These are phyloP conservation scores for Rhadina sibilatrix DNA, from an alignment of 2,113 vertebrate genomes.

Conservation along the genomic window DNA sequence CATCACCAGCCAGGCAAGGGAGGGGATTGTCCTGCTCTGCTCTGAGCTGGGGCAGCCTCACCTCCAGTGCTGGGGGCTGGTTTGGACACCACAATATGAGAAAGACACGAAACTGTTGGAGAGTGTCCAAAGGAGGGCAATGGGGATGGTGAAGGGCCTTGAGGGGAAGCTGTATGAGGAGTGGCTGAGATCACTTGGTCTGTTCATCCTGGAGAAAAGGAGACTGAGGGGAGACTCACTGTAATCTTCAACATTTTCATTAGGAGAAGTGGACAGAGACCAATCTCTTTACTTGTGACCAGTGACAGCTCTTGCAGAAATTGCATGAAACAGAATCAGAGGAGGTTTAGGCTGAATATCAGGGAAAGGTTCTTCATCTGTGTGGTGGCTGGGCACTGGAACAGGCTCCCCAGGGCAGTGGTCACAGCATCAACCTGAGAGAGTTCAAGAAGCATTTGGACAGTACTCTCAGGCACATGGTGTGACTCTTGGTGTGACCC, in stretches of 20 bases:
- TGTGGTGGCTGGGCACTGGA: accelerated
- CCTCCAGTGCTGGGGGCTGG: accelerated
- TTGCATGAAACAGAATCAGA: no score
- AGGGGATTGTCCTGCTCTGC: not conserved
- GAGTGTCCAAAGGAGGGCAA: accelerated
- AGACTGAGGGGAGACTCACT: not conserved
- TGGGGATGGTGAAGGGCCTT: not conserved
- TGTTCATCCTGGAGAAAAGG: not conserved
- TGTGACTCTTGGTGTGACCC: not conserved
- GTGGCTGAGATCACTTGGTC: not conserved
- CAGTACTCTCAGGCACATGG: no score
- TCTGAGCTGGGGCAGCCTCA: not conserved
- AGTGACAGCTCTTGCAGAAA: not conserved
- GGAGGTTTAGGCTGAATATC: not conserved
- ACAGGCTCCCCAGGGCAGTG: accelerated
- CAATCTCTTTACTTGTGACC: not conserved
- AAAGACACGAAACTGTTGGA: not conserved
- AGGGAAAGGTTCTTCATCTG: not conserved
- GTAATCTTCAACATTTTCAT: not conserved
- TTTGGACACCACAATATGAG: accelerated
- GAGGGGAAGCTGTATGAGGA: not conserved
- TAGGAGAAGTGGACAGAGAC: no score
- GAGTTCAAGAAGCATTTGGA: not conserved
- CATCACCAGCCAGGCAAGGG: accelerated
- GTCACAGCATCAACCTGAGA: not conserved